Base-by-base conservation (phyloP, 1,140 invertebrate genomes). In the Pseudomyrmex gracilis region DNA sequence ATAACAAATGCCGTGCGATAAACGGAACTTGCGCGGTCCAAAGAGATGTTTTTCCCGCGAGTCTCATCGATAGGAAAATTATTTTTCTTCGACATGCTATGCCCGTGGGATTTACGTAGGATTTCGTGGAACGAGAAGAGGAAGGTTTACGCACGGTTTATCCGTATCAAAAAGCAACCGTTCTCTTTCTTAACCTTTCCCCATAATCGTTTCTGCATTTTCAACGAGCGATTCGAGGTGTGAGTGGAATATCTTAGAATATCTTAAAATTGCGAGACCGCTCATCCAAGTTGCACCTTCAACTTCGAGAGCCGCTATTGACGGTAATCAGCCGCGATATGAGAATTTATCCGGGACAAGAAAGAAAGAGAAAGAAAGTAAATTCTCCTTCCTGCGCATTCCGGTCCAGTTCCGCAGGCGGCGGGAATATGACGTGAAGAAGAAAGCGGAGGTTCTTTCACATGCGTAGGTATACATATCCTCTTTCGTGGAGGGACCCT, bases 391-490 rank as follows among this genome's bases (percentile, higher is more conserved):
- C 22, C 7, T 8, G 20, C 22, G 49, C 34, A 34, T 34, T 5
- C 7, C 7, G 34, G 76, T 73, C 63, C n/a, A 12, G 34, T 49
- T 47, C 10, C 34, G 13, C n/a, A 58, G 0, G 15, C 7, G 53
- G 15, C 10, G 15, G 55, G 34, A 17, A 3, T 51, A 34, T n/a
- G 24, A 47, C 15, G 55, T 7, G 49, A 77, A 83, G 45, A 73
- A 64, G 58, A 58, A 60, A 20, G 55, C 22, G 61, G 17, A 57
- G 84, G 67, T 10, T 76, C 51, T 24, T 82, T 77, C 60, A 86
- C 76, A 76, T 45, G 67, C 71, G 73, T 84, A 34, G 34, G 34
- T 34, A 34, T 34, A 76, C 64, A 88, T 67, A 78, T 82, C 70
- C 55, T 61, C 45, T 82, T 34, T 34, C 51, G 7, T 22, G 55